Evolutionary conservation across 1,140 invertebrate genomes (phyloP).

Genomic region (Tetragnatha versicolor): DNA sequence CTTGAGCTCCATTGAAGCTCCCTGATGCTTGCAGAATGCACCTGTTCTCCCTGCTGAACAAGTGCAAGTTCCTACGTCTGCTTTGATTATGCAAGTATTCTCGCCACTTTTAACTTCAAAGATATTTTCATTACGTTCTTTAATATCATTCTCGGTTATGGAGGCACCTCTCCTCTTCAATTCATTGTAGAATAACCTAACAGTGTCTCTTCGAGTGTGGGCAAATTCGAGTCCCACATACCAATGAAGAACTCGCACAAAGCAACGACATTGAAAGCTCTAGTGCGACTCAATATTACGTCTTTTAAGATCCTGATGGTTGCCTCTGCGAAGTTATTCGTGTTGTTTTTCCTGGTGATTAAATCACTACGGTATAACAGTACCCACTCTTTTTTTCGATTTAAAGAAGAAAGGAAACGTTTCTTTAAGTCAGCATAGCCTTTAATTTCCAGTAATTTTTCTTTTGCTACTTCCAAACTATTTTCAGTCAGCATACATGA

Average conservation of each 20-base stretch:
- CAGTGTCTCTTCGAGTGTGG: neutral
- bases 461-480: neutral
- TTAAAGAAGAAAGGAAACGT: neutral
- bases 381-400: neutral
- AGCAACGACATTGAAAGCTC: neutral
- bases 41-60: neutral
- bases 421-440: neutral
- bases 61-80: neutral
- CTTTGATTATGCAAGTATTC: neutral
- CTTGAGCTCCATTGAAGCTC: neutral
- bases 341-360: neutral
- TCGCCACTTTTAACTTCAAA: neutral
- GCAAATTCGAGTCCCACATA: neutral
- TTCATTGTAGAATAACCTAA: neutral
- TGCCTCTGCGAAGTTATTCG: neutral
- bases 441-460: neutral
- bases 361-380: neutral
- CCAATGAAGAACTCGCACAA: neutral
- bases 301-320: neutral
- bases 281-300: neutral
- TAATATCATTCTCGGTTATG: neutral
- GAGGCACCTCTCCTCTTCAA: neutral
- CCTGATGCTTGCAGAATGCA: conserved; percentile 2
- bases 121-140: neutral
- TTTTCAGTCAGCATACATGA: neutral